Evolutionary conservation across 2,113 vertebrate species (phyloP).

Genomic region (Saguinus imperator): DNA sequence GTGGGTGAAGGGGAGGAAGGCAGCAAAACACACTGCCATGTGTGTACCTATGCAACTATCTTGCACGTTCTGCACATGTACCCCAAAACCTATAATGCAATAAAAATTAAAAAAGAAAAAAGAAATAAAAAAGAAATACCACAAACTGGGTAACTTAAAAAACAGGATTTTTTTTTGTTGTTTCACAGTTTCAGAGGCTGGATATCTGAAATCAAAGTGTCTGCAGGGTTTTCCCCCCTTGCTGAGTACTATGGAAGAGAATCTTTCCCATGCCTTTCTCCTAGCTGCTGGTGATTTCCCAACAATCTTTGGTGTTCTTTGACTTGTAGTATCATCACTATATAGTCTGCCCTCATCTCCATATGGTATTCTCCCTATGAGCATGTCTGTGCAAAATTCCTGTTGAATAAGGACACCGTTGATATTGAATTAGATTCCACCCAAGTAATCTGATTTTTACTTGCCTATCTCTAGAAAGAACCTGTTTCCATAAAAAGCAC

Average conservation of each 20-base stretch:
- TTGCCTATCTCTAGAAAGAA: not conserved
- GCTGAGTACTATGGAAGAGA: not conserved
- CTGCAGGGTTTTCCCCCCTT: not conserved
- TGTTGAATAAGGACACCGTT: not conserved
- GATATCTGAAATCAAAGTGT: not conserved
- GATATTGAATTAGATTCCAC: not conserved
- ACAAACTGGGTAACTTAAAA: not conserved
- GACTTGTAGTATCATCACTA: not conserved
- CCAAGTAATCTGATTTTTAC: not conserved
- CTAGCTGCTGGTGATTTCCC: not conserved
- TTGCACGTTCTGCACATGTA: too few relatives aligned
- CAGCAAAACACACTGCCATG: too few relatives aligned
- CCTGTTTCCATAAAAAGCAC: not conserved
- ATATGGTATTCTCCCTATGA: not conserved
- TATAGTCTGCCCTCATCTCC: not conserved
- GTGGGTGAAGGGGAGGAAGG: too few relatives aligned
- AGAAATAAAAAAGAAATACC: not conserved
- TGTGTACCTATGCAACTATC: too few relatives aligned
- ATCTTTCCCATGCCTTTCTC: not conserved
- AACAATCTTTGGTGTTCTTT: not conserved
- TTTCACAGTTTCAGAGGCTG: not conserved
- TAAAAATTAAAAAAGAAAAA: too few relatives aligned
- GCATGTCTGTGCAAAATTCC: not conserved
- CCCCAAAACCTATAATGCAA: too few relatives aligned
- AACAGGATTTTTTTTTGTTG: not conserved